phyloP scores from a whole-genome alignment of 2,888 invertebrate genomes.

The Eupelmus urozonus region DNA sequence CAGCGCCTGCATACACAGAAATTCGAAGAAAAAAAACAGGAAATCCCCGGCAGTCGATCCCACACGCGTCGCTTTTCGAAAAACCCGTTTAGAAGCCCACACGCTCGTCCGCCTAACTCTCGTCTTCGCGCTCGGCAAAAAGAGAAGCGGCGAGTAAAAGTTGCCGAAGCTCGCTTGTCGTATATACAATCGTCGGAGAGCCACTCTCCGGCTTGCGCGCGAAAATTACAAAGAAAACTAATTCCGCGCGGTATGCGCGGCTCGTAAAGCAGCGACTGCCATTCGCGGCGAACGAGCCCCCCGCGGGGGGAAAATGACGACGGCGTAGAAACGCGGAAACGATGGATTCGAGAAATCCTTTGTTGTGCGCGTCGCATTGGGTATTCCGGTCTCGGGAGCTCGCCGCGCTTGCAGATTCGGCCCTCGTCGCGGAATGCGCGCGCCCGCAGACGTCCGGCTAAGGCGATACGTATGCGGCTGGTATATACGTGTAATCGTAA shows the following conservation, averaged over 20 bases:
- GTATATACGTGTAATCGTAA: no score
- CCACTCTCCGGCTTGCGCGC: not conserved
- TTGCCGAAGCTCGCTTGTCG: slow-evolving; percentile 4
- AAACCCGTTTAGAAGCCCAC: no score
- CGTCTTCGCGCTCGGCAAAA: no score
- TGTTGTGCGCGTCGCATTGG: not conserved
- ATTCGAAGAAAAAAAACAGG: no score
- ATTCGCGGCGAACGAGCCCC: slow-evolving; percentile 1
- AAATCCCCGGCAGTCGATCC: no score
- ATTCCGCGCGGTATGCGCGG: slow-evolving; percentile 23
- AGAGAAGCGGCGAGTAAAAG: no score
- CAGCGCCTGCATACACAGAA: no score
- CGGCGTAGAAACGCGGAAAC: not conserved
- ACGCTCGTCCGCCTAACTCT: no score
- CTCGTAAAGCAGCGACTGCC: slow-evolving; percentile 1
- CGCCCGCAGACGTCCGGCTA: no score
- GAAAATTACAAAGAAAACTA: slow-evolving; percentile 35
- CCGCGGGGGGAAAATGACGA: not conserved
- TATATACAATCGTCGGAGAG: not conserved
- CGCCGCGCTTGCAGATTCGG: not conserved
- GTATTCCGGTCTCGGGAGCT: not conserved
- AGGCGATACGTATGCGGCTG: no score
- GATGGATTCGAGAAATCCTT: slow-evolving; percentile 26
- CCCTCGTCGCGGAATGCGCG: slow-evolving; percentile 25
- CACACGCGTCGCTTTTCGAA: no score